phyloP scores from a whole-genome alignment of 1,140 invertebrate genomes.

The Bombus cullumanus region DNA sequence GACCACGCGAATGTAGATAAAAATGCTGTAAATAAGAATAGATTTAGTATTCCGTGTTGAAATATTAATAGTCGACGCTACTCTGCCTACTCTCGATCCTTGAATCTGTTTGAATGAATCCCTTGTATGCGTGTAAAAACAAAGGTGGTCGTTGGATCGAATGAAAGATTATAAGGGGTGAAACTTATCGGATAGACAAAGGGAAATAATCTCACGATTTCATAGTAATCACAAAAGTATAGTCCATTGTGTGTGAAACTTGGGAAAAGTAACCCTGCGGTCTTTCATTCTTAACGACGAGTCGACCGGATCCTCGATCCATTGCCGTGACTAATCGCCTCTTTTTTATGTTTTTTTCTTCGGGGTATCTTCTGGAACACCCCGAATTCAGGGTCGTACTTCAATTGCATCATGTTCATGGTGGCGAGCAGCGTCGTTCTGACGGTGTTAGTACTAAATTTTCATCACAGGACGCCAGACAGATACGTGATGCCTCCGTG shows the following conservation, averaged over 20 bases:
- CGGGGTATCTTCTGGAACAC: conserved; percentile 75
- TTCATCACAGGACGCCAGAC: conserved; percentile 98
- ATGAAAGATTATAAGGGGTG: conserved; percentile 57
- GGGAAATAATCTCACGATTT: background rate
- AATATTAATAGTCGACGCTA: background rate
- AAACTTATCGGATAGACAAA: background rate
- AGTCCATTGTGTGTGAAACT: background rate
- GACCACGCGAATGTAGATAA: background rate
- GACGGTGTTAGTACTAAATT: conserved; percentile 98
- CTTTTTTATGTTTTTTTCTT: conserved; percentile 68
- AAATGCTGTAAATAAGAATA: background rate
- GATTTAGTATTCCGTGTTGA: background rate
- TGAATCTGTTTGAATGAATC: background rate
- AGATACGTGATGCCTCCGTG: conserved; percentile 98
- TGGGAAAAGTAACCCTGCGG: too few relatives aligned
- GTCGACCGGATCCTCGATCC: conserved; percentile 5
- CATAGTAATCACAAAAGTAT: background rate
- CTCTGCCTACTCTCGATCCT: background rate
- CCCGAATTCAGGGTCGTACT: conserved; percentile 94
- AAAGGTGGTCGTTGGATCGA: conserved; percentile 17
- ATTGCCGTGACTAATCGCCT: conserved; percentile 78
- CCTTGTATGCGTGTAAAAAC: background rate
- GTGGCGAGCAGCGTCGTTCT: conserved; percentile 99
- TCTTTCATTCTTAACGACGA: conserved; percentile 58
- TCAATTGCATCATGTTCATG: conserved; percentile 99